A percentile compares a stretch with the other conserved stretches of the same genome.
Conservation (phyloP, 2,888 invertebrate genomes). For the Ormia ochracea region DNA sequence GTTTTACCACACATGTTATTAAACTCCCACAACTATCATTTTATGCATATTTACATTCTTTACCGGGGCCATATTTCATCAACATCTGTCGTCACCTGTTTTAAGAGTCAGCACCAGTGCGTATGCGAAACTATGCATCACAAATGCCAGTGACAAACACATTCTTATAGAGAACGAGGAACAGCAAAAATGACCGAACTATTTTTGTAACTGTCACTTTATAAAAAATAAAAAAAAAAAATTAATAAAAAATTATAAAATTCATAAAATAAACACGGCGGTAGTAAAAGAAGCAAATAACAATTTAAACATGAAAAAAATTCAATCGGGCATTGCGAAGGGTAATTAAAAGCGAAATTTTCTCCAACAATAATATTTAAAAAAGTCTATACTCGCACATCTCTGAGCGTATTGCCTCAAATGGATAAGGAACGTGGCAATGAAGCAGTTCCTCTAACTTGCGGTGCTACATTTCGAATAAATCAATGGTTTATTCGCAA, state of each 20-base stretch:
- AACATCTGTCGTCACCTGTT: slow-evolving; percentile 62
- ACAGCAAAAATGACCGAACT: slow-evolving; percentile 37
- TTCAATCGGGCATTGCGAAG: too few species aligned
- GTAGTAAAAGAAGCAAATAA: too few species aligned
- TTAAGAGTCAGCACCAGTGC: slow-evolving; percentile 49
- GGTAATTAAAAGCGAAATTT: too few species aligned
- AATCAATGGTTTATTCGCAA: too few species aligned
- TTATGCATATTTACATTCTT: slow-evolving; percentile 46
- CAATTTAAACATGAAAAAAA: too few species aligned
- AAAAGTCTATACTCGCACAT: too few species aligned
- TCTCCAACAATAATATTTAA: too few species aligned
- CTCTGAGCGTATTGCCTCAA: too few species aligned
- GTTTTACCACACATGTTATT: slow-evolving; percentile 56
- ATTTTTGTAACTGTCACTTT: slow-evolving; percentile 20
- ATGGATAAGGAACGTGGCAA: too few species aligned
- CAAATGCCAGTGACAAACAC: slow-evolving; percentile 19
- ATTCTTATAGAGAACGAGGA: background rate
- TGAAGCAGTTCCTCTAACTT: too few species aligned
- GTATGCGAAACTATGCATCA: slow-evolving; percentile 5
- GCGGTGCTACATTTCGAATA: too few species aligned
- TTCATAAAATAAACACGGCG: background rate
- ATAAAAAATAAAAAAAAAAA: slow-evolving; percentile 7
- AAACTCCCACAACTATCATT: slow-evolving; percentile 62
- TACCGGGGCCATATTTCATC: slow-evolving; percentile 59
- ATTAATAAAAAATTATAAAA: slow-evolving; percentile 21